Conservation (phyloP, 2,888 invertebrate species). For the Drosophila quinaria region DNA sequence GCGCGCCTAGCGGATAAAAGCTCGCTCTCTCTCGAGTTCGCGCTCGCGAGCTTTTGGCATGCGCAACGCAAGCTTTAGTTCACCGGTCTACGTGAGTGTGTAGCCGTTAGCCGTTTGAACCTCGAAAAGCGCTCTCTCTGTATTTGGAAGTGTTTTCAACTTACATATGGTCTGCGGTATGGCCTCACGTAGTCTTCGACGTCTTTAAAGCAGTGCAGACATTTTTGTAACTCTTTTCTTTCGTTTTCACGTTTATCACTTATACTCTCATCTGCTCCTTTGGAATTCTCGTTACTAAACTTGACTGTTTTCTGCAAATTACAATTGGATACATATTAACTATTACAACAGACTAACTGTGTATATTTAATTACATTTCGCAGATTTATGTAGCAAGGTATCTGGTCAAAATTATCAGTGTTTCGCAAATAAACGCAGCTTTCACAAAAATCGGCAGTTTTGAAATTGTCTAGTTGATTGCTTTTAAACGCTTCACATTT, state of each 20-base stretch:
- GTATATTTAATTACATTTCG: conserved; percentile 9
- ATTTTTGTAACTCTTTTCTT: conserved; percentile 1
- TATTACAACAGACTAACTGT: neutral
- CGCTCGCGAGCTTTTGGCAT: conserved; percentile 35
- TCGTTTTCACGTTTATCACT: conserved; percentile 4
- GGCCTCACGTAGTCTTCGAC: conserved; percentile 26
- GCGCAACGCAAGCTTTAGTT: conserved; percentile 29
- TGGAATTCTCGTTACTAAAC: neutral
- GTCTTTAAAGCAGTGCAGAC: conserved; percentile 23
- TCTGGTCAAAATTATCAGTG: neutral
- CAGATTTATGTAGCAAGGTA: neutral
- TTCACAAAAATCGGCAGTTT: neutral
- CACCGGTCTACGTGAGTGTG: conserved; percentile 2
- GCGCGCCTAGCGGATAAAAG: conserved; percentile 44
- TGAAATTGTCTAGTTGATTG: neutral
- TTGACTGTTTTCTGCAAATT: neutral
- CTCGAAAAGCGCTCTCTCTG: neutral
- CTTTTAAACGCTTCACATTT: neutral
- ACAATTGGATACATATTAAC: too few species aligned
- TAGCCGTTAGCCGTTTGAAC: conserved; percentile 36
- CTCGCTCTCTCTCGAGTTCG: conserved; percentile 25
- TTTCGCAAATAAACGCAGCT: conserved; percentile 1
- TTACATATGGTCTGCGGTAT: conserved; percentile 24
- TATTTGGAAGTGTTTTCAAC: conserved; percentile 11
- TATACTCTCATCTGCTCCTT: neutral